Evolutionary conservation across 2,888 invertebrate species (phyloP), one percentile per base, ranked within the genome.

Genomic region (Drosophila putrida): DNA sequence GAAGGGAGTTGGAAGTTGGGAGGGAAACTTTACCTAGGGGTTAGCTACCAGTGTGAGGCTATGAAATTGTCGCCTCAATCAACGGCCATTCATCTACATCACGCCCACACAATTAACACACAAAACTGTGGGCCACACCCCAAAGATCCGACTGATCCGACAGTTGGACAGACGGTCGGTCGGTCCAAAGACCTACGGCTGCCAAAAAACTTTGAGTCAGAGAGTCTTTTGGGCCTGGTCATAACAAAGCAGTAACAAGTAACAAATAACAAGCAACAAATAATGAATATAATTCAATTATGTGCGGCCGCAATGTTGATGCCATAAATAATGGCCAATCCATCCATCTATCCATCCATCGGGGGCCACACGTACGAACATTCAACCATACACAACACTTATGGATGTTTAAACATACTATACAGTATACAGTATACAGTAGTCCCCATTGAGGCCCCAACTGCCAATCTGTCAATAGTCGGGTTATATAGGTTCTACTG

Each of bases 101-200:
- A 88, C 85, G 89, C 88, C 85, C 82, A 66, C 74, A 73, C 82
- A 89, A 86, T 89, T 89, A 89, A 80, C 80, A 67, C 80, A 82
- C 65, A 59, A 61, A 60, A 53, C 43, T 62, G 60, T 50, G 15
- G 44, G 62, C 49, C 82, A 67, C 82, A 67, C 79, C 82, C 75
- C 59, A 39, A 38, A 31, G 31, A 46, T 36, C 36, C 27, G 13
- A 28, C 31, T 3, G n/a, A 27, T 20, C 27, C n/a, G 33, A 47
- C 8, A 49, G 20, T 25, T n/a, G 10, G 38, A 15, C 36, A 43
- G 28, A 4, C 15, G 36, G 6, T 20, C 15, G 36, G 6, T 20
- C 20, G 13, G 39, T 11, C 44, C 31, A 41, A 41, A 15, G n/a
- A 31, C 36, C 36, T 57, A 31, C 13, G 50, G 20, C 54, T 61